Base-by-base conservation (phyloP, 2,888 invertebrate species). In the Drosophila vallismaia region DNA sequence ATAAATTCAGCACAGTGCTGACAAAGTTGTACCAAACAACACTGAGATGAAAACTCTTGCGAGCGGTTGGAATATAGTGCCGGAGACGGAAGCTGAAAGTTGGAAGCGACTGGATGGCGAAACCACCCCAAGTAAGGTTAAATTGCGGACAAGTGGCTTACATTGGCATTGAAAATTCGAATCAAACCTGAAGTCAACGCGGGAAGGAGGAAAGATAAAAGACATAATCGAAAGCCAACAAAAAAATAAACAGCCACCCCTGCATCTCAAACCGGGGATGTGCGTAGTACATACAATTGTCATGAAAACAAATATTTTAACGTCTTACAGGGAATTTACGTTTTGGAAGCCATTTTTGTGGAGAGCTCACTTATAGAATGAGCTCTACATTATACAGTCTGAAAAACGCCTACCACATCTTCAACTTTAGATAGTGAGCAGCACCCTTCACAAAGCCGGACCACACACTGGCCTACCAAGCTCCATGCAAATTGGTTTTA, bases 91-190 rank as follows among this genome's bases (percentile, higher is more conserved):
- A 38, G 38, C 38, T 8, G 49, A 52, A 36, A 36, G 36, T 12
- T n/a, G 4, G 28, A 5, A 28, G 28, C 2, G 28, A 5, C 28
- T 62, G 57, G 31, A 42, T 40, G 55, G 36, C 60, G 56, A 62
- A 84, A 74, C 84, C 76, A 85, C 84, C 84, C 82, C 86, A 78
- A 76, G 68, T 51, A 71, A 75, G 69, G 74, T 80, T 78, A 76
- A 79, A 85, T 73, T 80, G 87, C 85, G 84, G 82, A 73, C 85
- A 86, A 84, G 84, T 86, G 79, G 73, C 77, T 9, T 26, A 62
- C 60, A 56, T 58, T 64, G 72, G 59, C 52, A 62, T 59, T 60
- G 71, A 64, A 57, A 75, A 76, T 64, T 53, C 67, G 71, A 77
- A 84, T 72, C 69, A 71, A 67, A 72, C 66, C 71, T 73, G 72